These are phyloP conservation scores for Polietes domitor DNA, from an alignment of 2,888 invertebrate genomes.

Conservation along the genomic window DNA sequence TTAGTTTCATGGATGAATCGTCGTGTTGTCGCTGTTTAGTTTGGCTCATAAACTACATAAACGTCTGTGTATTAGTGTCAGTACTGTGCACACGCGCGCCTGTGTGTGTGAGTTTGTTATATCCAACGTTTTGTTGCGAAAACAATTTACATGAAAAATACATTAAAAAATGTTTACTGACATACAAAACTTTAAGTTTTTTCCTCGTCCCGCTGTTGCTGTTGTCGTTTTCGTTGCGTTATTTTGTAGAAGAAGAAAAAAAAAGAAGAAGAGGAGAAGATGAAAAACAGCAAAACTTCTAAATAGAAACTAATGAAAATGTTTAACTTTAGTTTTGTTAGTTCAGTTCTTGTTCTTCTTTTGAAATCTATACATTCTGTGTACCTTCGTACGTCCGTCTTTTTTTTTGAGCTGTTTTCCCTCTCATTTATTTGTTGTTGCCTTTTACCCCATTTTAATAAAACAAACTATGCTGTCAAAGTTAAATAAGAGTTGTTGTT, in stretches of 20 bases:
- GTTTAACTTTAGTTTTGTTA: slow-evolving; percentile 46
- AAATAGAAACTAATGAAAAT: slow-evolving; percentile 51
- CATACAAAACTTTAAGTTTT: slow-evolving; percentile 62
- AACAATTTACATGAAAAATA: slow-evolving; percentile 66
- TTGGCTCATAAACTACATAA: slow-evolving; percentile 26
- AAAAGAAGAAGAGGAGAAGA: not conserved
- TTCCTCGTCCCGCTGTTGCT: not conserved
- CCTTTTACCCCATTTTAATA: slow-evolving; percentile 26
- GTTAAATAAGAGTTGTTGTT: slow-evolving; percentile 32
- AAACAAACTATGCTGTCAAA: slow-evolving; percentile 28
- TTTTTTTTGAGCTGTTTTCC: no score
- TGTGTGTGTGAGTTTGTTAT: slow-evolving; percentile 9
- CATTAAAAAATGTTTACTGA: slow-evolving; percentile 67
- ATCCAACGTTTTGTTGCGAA: slow-evolving; percentile 63
- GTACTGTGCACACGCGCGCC: not conserved
- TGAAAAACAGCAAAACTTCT: slow-evolving; percentile 37
- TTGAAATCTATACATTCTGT: not conserved
- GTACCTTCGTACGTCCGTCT: not conserved
- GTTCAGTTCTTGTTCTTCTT: slow-evolving; percentile 26
- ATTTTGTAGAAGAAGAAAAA: not conserved
- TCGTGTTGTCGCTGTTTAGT: slow-evolving; percentile 11
- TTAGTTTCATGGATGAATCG: slow-evolving; percentile 52
- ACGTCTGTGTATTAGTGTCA: slow-evolving; percentile 28
- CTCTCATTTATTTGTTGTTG: no score
- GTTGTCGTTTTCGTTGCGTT: slow-evolving; percentile 15